Evolutionary conservation across 1,140 invertebrate genomes (phyloP), one percentile per base, ranked within the genome.

Genomic region (Drosophila varians): DNA sequence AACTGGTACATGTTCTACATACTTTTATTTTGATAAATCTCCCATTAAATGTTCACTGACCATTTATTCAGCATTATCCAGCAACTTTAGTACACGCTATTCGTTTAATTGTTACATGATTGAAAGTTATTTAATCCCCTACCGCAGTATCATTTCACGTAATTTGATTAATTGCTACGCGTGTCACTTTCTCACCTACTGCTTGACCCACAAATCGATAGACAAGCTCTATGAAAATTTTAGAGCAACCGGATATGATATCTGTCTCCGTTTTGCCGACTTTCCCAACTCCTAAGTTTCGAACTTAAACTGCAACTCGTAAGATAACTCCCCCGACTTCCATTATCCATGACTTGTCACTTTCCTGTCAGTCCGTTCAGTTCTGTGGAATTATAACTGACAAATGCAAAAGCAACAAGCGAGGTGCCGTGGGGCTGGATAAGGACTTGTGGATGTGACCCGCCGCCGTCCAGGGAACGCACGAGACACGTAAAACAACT

Each of bases 321-420:
- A 28, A 25, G 16, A 43, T 28, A 19, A 5, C 36, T 61, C 57
- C 56, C 56, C 25, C 21, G 52, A 69, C 31, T 34, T 19, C 14
- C 28, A 11, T 21, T 43, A 69, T 58, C 38, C 54, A 11, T 9
- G 6, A 12, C 52, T 31, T 43, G 51, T 55, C 56, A 73, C 26
- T 36, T 49, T 19, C 19, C 66, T 47, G 48, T 55, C 25, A 28
- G 23, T 36, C 54, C 38, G 19, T 42, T 36, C 23, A 23, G 64
- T 79, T 52, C 58, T 74, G 38, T 31, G 48, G 72, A 74, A 77
- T 74, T 65, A 28, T 68, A 86, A 73, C 64, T 56, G 74, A 64
- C 71, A 82, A 69, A 49, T 55, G 55, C 51, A 56, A 58, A 16
- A 68, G 52, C 40, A 58, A 43, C 43, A 36, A 26, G 26, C 38